phyloP scores from a whole-genome alignment of 2,113 vertebrate species.

The Cricetomys ansorgei region DNA sequence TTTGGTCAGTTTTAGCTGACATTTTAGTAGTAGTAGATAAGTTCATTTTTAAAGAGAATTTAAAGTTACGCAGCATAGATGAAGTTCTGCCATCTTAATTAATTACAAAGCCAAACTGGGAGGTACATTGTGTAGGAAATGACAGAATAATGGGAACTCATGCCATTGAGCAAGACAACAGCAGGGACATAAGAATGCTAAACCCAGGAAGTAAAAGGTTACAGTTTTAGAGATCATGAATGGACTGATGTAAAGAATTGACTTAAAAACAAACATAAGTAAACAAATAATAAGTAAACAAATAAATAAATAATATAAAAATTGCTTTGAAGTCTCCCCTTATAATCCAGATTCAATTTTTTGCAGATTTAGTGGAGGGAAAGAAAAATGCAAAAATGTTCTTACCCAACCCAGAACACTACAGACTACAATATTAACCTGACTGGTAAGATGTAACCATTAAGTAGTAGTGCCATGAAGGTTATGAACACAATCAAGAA shows the following conservation, averaged over 20 bases:
- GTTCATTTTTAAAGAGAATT: slow-evolving; percentile 76
- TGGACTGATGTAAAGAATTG: neutral
- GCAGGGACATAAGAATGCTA: neutral
- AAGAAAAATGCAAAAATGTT: neutral
- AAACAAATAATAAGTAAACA: neutral
- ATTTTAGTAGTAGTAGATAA: slow-evolving; percentile 73
- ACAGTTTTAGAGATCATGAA: neutral
- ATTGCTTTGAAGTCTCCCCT: neutral
- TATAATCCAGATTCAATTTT: neutral
- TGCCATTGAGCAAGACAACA: neutral
- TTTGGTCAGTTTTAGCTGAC: slow-evolving; percentile 81
- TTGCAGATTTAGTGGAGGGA: too few relatives aligned
- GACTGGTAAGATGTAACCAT: neutral
- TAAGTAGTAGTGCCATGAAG: too few relatives aligned
- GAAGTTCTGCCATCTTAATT: slow-evolving; percentile 74
- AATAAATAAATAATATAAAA: neutral
- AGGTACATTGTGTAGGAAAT: slow-evolving; percentile 51
- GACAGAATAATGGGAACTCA: neutral
- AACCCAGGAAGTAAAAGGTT: neutral
- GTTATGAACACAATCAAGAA: neutral
- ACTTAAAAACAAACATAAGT: too few relatives aligned
- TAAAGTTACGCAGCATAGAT: slow-evolving; percentile 69
- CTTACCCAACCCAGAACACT: neutral
- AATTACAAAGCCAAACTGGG: slow-evolving; percentile 65
- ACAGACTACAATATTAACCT: neutral